phyloP scores from a whole-genome alignment of 2,797 vertebrate genomes.

The Scolopax rusticola region DNA sequence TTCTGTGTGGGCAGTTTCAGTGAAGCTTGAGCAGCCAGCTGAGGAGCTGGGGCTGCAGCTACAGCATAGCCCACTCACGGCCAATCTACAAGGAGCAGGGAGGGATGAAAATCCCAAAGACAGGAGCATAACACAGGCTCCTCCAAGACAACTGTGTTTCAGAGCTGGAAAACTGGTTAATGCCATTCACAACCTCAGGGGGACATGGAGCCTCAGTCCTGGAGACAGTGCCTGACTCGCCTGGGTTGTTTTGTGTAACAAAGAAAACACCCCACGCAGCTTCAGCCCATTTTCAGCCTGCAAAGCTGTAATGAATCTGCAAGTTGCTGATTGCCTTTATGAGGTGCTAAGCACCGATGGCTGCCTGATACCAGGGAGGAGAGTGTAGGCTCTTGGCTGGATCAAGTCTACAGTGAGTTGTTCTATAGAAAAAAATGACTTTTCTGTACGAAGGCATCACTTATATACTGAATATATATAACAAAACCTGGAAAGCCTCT shows the following conservation, averaged over 20 bases:
- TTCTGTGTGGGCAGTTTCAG: slow-evolving; percentile 27
- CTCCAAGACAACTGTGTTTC: background rate
- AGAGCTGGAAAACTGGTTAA: background rate
- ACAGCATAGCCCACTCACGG: background rate
- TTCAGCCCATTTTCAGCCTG: background rate
- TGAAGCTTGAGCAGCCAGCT: slow-evolving; percentile 2
- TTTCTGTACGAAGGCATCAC: slow-evolving; percentile 54
- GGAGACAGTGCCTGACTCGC: background rate
- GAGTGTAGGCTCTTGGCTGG: background rate
- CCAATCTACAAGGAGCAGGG: background rate
- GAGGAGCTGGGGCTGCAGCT: background rate
- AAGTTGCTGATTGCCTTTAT: slow-evolving; percentile 34
- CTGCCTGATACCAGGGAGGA: background rate
- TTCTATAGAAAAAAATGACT: slow-evolving; percentile 38
- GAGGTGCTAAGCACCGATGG: background rate
- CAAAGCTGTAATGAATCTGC: background rate
- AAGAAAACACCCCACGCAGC: background rate
- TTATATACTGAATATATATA: slow-evolving; percentile 69
- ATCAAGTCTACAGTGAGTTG: slow-evolving; percentile 46
- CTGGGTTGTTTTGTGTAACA: background rate
- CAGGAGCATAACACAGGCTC: background rate
- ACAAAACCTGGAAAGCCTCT: slow-evolving; percentile 75
- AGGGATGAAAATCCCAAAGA: background rate
- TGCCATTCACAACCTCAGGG: accelerated
- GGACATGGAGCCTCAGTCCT: accelerated